Conservation (phyloP, 2,113 vertebrate species). For the Addax nasomaculatus region DNA sequence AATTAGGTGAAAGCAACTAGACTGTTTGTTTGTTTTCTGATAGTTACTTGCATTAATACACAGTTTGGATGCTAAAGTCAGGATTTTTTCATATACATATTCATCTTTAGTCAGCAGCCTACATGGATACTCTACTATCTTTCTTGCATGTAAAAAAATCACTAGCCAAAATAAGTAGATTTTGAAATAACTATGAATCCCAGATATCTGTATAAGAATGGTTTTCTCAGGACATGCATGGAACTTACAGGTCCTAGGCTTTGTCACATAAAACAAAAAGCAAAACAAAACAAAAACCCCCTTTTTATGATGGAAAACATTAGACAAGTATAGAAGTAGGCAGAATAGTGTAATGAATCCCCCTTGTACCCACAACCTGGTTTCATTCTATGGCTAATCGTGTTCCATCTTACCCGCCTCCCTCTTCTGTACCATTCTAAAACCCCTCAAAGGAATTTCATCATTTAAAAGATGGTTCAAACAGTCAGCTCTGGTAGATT, state of each 20-base stretch:
- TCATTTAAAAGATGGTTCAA: not conserved
- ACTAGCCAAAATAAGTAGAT: not conserved
- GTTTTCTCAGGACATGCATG: not conserved
- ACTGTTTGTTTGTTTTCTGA: not conserved
- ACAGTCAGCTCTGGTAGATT: not conserved
- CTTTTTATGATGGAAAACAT: not conserved
- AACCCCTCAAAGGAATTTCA: not conserved
- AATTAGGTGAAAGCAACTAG: not conserved
- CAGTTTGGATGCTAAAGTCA: not conserved
- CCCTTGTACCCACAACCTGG: not conserved
- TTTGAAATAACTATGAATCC: not conserved
- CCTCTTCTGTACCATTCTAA: not conserved
- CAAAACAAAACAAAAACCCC: not conserved
- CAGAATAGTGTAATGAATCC: not conserved
- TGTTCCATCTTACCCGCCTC: not conserved
- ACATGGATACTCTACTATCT: not conserved
- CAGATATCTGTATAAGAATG: not conserved
- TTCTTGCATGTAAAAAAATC: not conserved
- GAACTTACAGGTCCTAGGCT: not conserved
- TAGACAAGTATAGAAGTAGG: not conserved
- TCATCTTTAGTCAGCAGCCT: not conserved
- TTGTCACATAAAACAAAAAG: constrained; percentile 4
- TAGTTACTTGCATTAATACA: not conserved
- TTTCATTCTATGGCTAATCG: not conserved
- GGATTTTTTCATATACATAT: not conserved